Evolutionary conservation across 2,113 vertebrate species (phyloP).

Genomic region (Taurulus bubalis): DNA sequence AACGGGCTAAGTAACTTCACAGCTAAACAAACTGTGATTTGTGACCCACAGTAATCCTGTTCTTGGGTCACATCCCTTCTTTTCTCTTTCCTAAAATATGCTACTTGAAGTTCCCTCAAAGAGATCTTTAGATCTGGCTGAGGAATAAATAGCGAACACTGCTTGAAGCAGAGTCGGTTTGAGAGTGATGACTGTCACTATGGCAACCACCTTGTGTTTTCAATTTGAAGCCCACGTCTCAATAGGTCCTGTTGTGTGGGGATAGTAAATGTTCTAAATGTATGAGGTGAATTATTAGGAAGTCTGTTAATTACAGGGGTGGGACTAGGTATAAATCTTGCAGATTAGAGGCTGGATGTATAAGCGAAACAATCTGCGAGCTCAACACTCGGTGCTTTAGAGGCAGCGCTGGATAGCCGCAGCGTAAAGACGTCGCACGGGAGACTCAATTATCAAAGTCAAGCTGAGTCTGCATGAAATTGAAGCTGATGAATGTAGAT

Average conservation of each 20-base stretch:
- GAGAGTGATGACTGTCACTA: conserved; percentile 76
- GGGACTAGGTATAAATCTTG: conserved; percentile 77
- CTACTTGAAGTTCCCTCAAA: conserved; percentile 56
- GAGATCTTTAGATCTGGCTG: conserved; percentile 70
- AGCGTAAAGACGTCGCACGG: conserved; percentile 56
- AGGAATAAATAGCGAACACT: conserved; percentile 67
- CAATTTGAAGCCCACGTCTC: conserved; percentile 72
- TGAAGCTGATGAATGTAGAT: conserved; percentile 36
- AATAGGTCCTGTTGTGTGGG: conserved; percentile 70
- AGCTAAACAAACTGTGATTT: conserved; percentile 72
- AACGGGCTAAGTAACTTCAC: conserved; percentile 36
- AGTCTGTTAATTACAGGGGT: conserved; percentile 80
- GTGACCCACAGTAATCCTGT: conserved; percentile 59
- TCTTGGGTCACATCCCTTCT: conserved; percentile 55
- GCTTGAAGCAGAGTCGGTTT: conserved; percentile 67
- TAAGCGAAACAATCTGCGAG: conserved; percentile 77
- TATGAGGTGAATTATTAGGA: conserved; percentile 83
- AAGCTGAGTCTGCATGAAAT: conserved; percentile 58
- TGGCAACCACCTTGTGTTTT: conserved; percentile 81
- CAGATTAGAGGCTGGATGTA: conserved; percentile 80
- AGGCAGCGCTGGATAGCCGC: conserved; percentile 59
- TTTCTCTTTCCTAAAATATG: conserved; percentile 68
- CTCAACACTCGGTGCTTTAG: conserved; percentile 64
- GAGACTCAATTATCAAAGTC: conserved; percentile 51
- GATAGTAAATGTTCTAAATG: conserved; percentile 77